These are phyloP conservation scores for Pelmatolapia mariae DNA, from an alignment of 2,113 vertebrate species.

Conservation along the genomic window DNA sequence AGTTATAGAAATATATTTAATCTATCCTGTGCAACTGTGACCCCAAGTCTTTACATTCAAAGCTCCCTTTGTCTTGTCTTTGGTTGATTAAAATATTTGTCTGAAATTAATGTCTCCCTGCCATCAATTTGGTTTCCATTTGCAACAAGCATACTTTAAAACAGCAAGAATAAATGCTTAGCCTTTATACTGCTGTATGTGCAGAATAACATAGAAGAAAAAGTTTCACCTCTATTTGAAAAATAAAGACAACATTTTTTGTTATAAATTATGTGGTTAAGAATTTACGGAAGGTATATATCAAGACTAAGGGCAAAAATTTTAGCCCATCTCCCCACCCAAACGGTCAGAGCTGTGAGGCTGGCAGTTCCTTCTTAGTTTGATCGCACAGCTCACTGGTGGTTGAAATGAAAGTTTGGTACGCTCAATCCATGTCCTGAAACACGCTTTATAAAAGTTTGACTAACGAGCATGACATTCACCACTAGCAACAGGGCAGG, in stretches of 20 bases:
- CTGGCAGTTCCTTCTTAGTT: neutral
- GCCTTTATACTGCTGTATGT: neutral
- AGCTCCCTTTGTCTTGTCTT: neutral
- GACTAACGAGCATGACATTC: conserved; percentile 36
- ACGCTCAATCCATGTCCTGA: neutral
- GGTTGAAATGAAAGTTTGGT: neutral
- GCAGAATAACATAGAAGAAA: neutral
- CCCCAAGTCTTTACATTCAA: neutral
- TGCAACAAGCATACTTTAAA: neutral
- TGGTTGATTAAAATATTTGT: neutral
- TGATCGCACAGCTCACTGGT: neutral
- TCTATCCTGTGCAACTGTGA: neutral
- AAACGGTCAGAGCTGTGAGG: neutral
- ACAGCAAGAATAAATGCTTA: neutral
- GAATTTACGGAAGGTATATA: neutral
- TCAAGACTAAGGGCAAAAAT: neutral
- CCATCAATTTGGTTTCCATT: neutral
- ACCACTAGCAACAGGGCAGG: neutral
- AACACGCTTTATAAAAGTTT: neutral
- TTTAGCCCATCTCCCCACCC: neutral
- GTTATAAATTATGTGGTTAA: neutral
- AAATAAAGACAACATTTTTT: neutral
- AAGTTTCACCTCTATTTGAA: neutral
- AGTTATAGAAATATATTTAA: neutral
- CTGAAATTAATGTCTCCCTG: neutral